Base-by-base conservation (phyloP, 2,797 vertebrate species). In the Enteromius argenteus region DNA sequence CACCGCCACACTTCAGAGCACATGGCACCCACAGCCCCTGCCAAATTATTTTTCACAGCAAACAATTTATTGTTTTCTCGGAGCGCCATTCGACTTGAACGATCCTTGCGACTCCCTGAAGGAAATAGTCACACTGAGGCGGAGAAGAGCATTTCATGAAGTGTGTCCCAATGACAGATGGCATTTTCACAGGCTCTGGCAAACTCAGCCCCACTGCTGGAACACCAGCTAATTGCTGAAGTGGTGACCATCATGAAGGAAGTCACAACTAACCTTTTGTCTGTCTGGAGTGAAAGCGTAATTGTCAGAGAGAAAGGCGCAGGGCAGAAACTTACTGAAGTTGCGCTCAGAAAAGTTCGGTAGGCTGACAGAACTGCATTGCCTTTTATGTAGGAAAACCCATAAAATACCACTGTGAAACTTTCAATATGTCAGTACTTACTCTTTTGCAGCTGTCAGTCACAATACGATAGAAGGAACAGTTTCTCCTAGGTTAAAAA, bases 81-180 rank as follows among this genome's bases (percentile, higher is more conserved):
- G 84, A 88, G 78, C 88, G 78, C 87, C 89, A 91, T 92, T 94
- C 92, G 88, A 92, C 90, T 91, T 62, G 91, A 94, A 93, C 91
- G 90, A 92, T 93, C 90, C 89, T 86, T 86, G 89, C 77, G 87
- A 88, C 85, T 94, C 92, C 92, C 93, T 66, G 86, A 92, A 93
- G 93, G 91, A 93, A 94, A 90, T 83, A 92, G 90, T 91, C 89
- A 74, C 86, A 89, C 86, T 89, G 90, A 93, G 93, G 90, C 91
- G 83, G 90, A 90, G 92, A 90, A 88, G 90, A 90, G 91, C 89
- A 90, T 92, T 93, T 93, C 91, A 93, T 92, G 91, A 90, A 89
- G 92, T 92, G 92, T 91, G 89, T 91, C 91, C 89, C 93, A 90
- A 92, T 93, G 93, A 94, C 91, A 93, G 91, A 94, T 94, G 94